Evolutionary conservation across 64 coral and sea anemone species (phyloP), one percentile per base, ranked within the genome.

Genomic region (Porites lutea): DNA sequence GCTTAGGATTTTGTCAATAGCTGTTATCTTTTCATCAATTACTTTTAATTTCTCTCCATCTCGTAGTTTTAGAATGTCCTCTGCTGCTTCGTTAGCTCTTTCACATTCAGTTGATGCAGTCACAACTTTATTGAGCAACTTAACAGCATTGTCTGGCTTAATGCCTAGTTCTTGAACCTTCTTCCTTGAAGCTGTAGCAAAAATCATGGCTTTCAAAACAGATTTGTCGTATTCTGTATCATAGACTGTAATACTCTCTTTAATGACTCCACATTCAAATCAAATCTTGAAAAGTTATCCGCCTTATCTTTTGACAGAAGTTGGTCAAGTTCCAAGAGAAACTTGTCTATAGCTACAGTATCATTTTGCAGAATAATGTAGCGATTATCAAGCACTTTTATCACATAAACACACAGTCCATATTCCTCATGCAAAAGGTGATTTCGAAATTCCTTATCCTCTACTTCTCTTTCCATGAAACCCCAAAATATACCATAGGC

Each of bases 331-430:
- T 93, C 86, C 85, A 81, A 93, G 72, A 93, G 85, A 93, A 93
- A 93, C 64, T 93, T 93, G 66, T 65, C 75, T 53, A 71, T 82
- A 71, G 73, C 77, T 65, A 94, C 77, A 89, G 86, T 94, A 67
- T 89, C 86, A 89, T 94, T 94, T 89, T 94, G 86, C 49, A 89
- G 73, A 89, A 89, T 83, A 82, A 94, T 94, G 78, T 85, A 88
- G 21, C 86, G 92, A 73, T 89, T 94, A 61, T 83, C 92, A 75
- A 94, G 71, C 67, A 94, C 59, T 51, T 67, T 88, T 65, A 72
- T 77, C 87, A 94, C 92, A 82, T 94, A 88, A 71, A 94, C 92
- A 75, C 92, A 94, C 63, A 94, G 92, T 47, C 92, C 86, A 61
- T 94, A 82, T 75, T 89, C 86, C 68, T 82, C 87, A 75, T 94